Conservation (phyloP, 2,113 vertebrate species). For the Corythaeola cristata region DNA sequence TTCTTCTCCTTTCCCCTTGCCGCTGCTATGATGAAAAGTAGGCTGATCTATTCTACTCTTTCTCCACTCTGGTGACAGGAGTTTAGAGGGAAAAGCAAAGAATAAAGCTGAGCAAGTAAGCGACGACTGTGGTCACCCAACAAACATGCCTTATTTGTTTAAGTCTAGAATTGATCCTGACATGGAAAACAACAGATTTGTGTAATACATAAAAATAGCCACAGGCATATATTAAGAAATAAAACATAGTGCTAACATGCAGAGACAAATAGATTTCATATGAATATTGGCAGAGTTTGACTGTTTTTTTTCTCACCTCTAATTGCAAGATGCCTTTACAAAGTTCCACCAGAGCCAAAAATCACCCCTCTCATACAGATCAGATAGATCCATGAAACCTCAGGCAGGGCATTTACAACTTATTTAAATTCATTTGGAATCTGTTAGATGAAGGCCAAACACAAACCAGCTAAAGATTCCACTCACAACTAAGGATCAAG, state of each 20-base stretch:
- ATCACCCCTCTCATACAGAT: background rate
- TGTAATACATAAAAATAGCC: background rate
- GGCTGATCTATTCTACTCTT: background rate
- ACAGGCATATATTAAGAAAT: background rate
- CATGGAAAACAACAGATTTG: background rate
- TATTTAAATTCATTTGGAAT: conserved; percentile 33
- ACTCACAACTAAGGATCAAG: background rate
- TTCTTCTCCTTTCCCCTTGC: background rate
- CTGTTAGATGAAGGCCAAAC: background rate
- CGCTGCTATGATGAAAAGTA: background rate
- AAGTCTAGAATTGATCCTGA: background rate
- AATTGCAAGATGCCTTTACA: background rate
- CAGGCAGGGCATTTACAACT: background rate
- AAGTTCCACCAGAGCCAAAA: background rate
- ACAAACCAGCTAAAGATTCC: conserved; percentile 27
- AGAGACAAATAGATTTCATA: background rate
- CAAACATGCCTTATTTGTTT: background rate
- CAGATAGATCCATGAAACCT: background rate
- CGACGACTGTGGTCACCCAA: background rate
- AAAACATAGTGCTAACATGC: background rate
- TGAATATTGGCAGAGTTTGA: background rate
- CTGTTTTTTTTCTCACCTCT: background rate
- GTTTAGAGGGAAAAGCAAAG: background rate
- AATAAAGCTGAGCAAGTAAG: background rate
- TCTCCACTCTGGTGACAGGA: background rate